phyloP scores from a whole-genome alignment of 2,113 vertebrate genomes.

The Leptobrachium ailaonicum region DNA sequence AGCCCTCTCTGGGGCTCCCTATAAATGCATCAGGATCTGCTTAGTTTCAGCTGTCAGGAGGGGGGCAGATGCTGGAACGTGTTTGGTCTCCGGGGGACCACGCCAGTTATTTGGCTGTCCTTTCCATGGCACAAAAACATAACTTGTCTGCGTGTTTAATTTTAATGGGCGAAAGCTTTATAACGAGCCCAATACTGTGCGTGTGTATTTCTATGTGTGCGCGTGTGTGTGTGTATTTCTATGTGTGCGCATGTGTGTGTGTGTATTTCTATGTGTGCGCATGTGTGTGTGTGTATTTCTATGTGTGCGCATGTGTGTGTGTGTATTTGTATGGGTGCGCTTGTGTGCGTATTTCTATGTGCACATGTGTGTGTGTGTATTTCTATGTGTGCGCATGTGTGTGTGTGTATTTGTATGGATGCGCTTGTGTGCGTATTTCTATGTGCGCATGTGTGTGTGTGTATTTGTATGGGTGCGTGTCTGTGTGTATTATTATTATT shows the following conservation, averaged over 20 bases:
- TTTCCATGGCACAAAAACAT: background rate
- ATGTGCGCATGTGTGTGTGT: background rate
- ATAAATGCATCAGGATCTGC: slow-evolving; percentile 27
- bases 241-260: background rate
- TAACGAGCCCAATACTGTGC: background rate
- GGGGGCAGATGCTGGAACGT: slow-evolving; percentile 23
- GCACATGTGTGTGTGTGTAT: background rate
- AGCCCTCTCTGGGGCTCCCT: background rate
- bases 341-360: background rate
- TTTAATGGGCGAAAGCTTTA: too few species aligned
- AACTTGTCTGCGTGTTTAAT: background rate
- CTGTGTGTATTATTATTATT: too few species aligned
- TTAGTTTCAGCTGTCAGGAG: slow-evolving; percentile 30
- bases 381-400: background rate
- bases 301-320: too few species aligned
- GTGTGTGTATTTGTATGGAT: background rate
- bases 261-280: background rate
- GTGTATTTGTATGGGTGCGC: background rate
- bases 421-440: background rate
- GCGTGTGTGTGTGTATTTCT: background rate
- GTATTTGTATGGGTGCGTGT: background rate
- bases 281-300: background rate
- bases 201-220: background rate
- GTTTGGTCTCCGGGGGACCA: background rate
- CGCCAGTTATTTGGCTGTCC: background rate